A percentile compares a stretch with the other conserved stretches of the same genome.
These are phyloP conservation scores for Heliothis peltigera DNA, from an alignment of 2,888 invertebrate genomes.

Conservation along the genomic window DNA sequence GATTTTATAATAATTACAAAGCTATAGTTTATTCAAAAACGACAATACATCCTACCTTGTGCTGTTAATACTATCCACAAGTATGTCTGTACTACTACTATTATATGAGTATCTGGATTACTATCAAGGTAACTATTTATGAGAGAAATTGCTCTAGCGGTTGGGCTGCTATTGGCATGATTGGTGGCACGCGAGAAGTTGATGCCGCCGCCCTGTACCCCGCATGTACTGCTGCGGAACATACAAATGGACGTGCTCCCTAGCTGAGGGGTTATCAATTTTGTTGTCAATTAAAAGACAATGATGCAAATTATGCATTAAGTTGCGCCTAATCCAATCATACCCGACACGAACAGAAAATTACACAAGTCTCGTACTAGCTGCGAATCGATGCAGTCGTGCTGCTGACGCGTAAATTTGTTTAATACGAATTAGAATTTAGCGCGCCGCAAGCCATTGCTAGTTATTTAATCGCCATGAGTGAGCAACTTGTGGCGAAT, in stretches of 20 bases:
- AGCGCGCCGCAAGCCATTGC: too few relatives aligned
- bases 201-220: background rate
- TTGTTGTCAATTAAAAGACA: background rate
- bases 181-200: background rate
- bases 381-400: too few relatives aligned
- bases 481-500: too few relatives aligned
- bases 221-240: constrained; percentile 1
- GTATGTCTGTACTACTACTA: too few relatives aligned
- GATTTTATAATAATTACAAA: too few relatives aligned
- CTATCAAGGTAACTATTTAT: background rate
- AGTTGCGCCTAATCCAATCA: background rate
- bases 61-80: background rate
- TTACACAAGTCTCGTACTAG: too few relatives aligned
- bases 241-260: background rate
- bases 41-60: too few relatives aligned
- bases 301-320: background rate
- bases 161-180: background rate
- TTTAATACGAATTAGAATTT: too few relatives aligned
- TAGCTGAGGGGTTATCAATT: constrained; percentile 1
- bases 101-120: background rate
- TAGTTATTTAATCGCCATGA: too few relatives aligned
- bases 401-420: too few relatives aligned
- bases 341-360: background rate
- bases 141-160: background rate
- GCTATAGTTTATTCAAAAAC: too few relatives aligned